Percentiles rank a stretch among this genome's conserved stretches.
phyloP scores from a whole-genome alignment of 2,113 vertebrate species.

The Tetrax tetrax region DNA sequence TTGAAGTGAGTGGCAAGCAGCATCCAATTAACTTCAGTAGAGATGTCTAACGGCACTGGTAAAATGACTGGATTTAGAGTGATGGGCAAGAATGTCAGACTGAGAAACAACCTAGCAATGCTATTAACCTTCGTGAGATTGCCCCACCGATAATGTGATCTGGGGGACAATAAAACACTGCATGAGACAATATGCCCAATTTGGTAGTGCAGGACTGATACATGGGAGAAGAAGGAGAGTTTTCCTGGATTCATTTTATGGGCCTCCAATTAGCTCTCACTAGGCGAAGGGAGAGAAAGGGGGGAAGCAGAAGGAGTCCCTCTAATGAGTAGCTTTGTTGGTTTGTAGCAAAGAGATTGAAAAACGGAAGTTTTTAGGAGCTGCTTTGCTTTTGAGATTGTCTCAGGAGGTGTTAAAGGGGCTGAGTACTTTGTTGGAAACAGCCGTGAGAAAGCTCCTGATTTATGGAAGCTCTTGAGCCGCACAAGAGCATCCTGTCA shows the following conservation, averaged over 20 bases:
- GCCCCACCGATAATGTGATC: neutral
- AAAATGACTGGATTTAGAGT: neutral
- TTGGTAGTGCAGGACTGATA: neutral
- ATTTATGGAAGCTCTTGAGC: neutral
- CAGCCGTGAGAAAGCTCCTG: neutral
- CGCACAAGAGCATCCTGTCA: neutral
- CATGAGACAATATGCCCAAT: neutral
- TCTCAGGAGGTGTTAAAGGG: neutral
- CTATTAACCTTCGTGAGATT: constrained; percentile 18
- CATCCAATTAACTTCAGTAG: neutral
- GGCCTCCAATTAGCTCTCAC: neutral
- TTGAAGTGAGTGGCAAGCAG: neutral
- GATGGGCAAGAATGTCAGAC: neutral
- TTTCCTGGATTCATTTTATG: neutral
- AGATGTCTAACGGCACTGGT: neutral
- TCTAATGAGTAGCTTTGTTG: neutral
- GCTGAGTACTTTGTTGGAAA: neutral
- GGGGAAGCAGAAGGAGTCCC: neutral
- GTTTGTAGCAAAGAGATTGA: neutral
- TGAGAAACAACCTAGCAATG: neutral
- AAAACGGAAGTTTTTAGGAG: neutral
- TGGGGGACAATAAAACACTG: neutral
- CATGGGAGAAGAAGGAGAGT: neutral
- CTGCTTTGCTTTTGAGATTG: neutral
- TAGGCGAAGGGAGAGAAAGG: neutral